Percentiles rank a stretch among this genome's conserved stretches.
Conservation (phyloP, 2,797 vertebrate genomes). For the Philypnodon macrostomus region DNA sequence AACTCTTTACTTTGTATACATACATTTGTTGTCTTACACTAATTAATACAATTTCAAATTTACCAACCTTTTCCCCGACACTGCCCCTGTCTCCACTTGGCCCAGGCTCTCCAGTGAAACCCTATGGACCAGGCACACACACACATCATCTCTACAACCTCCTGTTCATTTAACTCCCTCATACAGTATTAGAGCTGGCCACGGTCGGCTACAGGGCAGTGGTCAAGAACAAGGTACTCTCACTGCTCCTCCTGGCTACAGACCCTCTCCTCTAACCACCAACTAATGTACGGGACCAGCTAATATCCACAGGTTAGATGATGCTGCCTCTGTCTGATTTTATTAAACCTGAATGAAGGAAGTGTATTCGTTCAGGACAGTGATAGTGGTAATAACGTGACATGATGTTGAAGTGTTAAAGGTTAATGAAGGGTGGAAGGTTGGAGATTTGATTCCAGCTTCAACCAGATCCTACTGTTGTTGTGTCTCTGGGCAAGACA, state of each 20-base stretch:
- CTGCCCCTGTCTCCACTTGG: constrained; percentile 71
- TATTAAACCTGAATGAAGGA: no score
- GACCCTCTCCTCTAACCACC: background rate
- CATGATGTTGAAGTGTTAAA: no score
- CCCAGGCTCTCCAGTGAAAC: constrained; percentile 75
- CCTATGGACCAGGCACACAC: constrained; percentile 57
- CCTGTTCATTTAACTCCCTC: background rate
- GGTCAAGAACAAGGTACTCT: background rate
- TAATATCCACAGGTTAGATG: background rate
- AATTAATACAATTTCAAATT: background rate
- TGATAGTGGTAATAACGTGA: no score
- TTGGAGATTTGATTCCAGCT: no score
- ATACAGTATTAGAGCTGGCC: background rate
- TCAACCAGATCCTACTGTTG: no score
- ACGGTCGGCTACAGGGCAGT: constrained; percentile 5
- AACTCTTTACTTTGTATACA: background rate
- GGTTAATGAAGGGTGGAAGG: no score
- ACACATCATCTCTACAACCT: background rate
- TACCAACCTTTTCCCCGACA: constrained; percentile 75
- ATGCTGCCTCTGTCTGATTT: no score
- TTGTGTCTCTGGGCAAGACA: no score
- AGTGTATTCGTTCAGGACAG: no score
- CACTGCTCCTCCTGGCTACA: background rate
- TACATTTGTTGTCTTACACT: background rate
- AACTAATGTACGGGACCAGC: background rate